phyloP scores from a whole-genome alignment of 2,113 vertebrate species.

The Rhinolophus sinicus region DNA sequence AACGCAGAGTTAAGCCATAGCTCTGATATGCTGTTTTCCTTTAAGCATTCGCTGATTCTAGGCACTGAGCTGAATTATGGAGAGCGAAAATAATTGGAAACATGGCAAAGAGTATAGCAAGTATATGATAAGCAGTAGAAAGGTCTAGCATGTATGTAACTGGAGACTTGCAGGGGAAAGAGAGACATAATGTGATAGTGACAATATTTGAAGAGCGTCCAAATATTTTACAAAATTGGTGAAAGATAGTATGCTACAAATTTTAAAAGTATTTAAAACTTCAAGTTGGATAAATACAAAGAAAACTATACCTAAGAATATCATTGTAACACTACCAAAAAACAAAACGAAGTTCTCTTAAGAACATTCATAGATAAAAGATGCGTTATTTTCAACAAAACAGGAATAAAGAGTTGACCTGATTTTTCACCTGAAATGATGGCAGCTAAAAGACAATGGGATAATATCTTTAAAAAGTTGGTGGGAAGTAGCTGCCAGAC shows the following conservation, averaged over 20 bases:
- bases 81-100: background rate
- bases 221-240: background rate
- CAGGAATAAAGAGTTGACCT: background rate
- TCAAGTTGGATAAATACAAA: background rate
- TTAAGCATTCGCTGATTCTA: background rate
- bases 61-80: background rate
- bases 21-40: background rate
- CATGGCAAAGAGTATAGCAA: background rate
- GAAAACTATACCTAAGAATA: background rate
- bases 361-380: background rate
- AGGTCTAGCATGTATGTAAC: background rate
- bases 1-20: background rate
- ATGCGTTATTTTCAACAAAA: background rate
- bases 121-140: background rate
- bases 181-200: background rate
- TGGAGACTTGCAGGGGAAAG: background rate
- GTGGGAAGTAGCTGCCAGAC: background rate
- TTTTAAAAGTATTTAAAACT: background rate
- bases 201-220: background rate
- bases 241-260: background rate
- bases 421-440: background rate
- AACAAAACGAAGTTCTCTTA: background rate
- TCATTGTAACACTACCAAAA: background rate
- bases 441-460: background rate
- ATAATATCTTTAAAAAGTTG: background rate